Conservation (phyloP, 2,113 vertebrate genomes). For the Pelecanus crispus region DNA sequence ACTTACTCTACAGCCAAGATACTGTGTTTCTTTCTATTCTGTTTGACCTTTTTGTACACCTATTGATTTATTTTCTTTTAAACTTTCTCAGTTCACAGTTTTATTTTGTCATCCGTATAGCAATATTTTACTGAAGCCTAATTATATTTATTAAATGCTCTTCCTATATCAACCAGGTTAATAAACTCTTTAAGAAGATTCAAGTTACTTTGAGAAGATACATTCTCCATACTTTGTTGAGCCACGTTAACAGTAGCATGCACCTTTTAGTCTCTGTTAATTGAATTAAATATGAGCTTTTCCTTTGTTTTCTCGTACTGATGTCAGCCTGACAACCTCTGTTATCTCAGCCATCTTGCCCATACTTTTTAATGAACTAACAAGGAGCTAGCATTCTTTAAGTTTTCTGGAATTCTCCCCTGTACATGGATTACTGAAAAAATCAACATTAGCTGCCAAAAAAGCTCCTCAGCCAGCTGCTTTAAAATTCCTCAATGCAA, state of each 20-base stretch:
- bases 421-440: not conserved
- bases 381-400: not conserved
- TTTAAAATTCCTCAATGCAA: slow-evolving; percentile 39
- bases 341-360: not conserved
- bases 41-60: not conserved
- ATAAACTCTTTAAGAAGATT: not conserved
- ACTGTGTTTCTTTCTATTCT: slow-evolving; percentile 7
- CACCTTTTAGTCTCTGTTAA: not conserved
- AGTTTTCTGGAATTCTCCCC: not conserved
- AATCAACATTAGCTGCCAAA: slow-evolving; percentile 15
- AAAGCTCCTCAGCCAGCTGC: slow-evolving; percentile 6
- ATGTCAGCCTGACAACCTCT: not conserved
- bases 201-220: not conserved
- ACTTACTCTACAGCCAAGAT: not conserved
- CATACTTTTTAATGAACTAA: not conserved
- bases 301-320: not conserved
- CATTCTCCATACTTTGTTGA: not conserved
- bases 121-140: not conserved
- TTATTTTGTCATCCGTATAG: not conserved
- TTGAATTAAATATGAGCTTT: not conserved
- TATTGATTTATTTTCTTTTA: slow-evolving; percentile 29
- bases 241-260: not conserved
- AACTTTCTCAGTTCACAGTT: not conserved
- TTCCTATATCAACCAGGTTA: not conserved
- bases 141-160: not conserved